These are phyloP conservation scores for Chrysopa pallens DNA, from an alignment of 1,140 invertebrate genomes.

Conservation along the genomic window DNA sequence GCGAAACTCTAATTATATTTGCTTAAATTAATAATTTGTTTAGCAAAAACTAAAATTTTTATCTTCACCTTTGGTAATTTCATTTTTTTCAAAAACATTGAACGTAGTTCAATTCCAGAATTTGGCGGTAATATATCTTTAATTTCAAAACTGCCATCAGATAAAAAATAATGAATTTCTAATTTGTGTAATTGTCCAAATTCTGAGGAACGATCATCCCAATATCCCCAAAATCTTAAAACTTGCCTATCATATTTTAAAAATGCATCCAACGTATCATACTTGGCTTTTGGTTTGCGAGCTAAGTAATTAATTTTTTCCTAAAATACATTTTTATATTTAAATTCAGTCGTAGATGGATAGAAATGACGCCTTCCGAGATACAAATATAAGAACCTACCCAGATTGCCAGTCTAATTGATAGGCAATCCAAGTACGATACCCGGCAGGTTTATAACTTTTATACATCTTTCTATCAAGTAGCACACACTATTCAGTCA, in stretches of 20 bases:
- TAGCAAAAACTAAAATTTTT: background rate
- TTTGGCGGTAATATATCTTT: conserved; percentile 53
- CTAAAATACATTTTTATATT: conserved; percentile 1
- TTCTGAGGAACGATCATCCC: conserved; percentile 65
- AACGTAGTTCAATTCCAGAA: conserved; percentile 45
- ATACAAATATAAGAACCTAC: no score
- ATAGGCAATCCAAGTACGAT: no score
- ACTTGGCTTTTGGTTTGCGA: conserved; percentile 30
- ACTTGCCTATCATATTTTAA: conserved; percentile 51
- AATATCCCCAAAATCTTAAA: conserved; percentile 68
- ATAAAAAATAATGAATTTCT: conserved; percentile 65
- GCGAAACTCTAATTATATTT: conserved; percentile 16
- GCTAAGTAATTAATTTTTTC: conserved; percentile 16
- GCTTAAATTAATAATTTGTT: conserved; percentile 1
- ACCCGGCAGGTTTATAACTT: no score
- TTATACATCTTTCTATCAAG: no score
- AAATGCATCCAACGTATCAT: conserved; percentile 47
- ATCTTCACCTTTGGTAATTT: conserved; percentile 55
- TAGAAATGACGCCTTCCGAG: no score
- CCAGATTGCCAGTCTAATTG: no score
- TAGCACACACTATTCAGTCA: no score
- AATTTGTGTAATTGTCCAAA: conserved; percentile 56
- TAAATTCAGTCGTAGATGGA: background rate
- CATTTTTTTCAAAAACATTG: conserved; percentile 51
- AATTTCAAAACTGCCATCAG: conserved; percentile 80